Percentiles rank a stretch among this genome's conserved stretches.
These are phyloP conservation scores for Agrochola macilenta DNA, from an alignment of 2,888 invertebrate species.

Conservation along the genomic window DNA sequence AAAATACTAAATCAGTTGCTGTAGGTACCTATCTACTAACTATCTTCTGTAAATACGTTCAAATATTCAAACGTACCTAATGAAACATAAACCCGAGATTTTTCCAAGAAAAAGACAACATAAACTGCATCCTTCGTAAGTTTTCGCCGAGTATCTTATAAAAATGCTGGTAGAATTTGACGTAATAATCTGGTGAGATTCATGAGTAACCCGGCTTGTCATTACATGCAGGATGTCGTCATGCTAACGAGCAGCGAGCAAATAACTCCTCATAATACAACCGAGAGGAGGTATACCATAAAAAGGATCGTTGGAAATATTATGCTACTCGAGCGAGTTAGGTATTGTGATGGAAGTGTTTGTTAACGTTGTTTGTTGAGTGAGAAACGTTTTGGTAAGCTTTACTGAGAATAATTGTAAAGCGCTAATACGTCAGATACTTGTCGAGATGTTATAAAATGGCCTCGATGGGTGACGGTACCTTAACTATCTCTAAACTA, in stretches of 20 bases:
- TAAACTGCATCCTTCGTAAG: conserved; percentile 40
- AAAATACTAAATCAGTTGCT: not conserved
- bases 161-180: conserved; percentile 63
- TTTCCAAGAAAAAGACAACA: conserved; percentile 24
- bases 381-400: not conserved
- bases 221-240: conserved; percentile 81
- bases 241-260: conserved; percentile 83
- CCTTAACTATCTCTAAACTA: not conserved
- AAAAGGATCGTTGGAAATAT: conserved; percentile 57
- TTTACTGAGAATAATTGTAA: conserved; percentile 6
- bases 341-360: conserved; percentile 43
- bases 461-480: not conserved
- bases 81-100: conserved; percentile 1
- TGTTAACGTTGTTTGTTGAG: conserved; percentile 23
- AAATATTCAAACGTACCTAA: conserved; percentile 13
- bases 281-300: conserved; percentile 59
- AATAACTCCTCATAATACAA: conserved; percentile 82
- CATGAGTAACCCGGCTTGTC: conserved; percentile 75
- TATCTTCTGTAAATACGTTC: not conserved
- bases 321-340: conserved; percentile 60
- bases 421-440: not conserved
- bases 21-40: not conserved
- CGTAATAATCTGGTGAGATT: conserved; percentile 73
- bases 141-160: conserved; percentile 45
- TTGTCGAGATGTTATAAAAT: not conserved